Evolutionary conservation across 2,888 invertebrate genomes (phyloP).

Genomic region (Opisthograptis luteolata): DNA sequence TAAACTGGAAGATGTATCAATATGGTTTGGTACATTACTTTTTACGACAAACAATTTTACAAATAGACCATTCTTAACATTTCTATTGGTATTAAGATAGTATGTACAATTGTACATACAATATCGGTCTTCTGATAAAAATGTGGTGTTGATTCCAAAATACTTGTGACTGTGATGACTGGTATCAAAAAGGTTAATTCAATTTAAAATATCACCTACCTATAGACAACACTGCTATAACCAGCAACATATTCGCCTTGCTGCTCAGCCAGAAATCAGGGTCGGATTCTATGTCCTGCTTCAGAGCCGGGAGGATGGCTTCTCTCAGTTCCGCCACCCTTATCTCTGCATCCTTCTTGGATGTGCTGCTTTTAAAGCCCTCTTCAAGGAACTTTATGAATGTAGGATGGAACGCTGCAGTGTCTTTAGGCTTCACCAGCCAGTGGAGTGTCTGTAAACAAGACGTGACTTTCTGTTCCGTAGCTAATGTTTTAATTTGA

Average conservation of each 20-base stretch:
- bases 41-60: too few species aligned
- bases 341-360: constrained; percentile 88
- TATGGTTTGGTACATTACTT: too few species aligned
- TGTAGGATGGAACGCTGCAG: constrained; percentile 92
- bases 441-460: constrained; percentile 87
- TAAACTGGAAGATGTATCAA: too few species aligned
- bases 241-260: constrained; percentile 87
- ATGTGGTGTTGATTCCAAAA: too few species aligned
- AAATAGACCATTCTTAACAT: too few species aligned
- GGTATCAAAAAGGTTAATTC: neutral
- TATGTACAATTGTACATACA: too few species aligned
- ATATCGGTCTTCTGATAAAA: too few species aligned
- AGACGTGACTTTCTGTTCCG: too few species aligned
- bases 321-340: constrained; percentile 88
- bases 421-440: constrained; percentile 92
- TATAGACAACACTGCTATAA: constrained; percentile 88
- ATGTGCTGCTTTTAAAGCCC: constrained; percentile 88
- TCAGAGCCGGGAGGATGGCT: constrained; percentile 85
- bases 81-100: too few species aligned
- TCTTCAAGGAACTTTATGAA: constrained; percentile 89
- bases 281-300: constrained; percentile 83
- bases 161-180: too few species aligned
- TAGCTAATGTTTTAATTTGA: too few species aligned
- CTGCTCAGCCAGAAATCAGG: constrained; percentile 88
- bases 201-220: constrained; percentile 62